Conservation (phyloP, 2,888 invertebrate species). For the Bombyx huttoni region DNA sequence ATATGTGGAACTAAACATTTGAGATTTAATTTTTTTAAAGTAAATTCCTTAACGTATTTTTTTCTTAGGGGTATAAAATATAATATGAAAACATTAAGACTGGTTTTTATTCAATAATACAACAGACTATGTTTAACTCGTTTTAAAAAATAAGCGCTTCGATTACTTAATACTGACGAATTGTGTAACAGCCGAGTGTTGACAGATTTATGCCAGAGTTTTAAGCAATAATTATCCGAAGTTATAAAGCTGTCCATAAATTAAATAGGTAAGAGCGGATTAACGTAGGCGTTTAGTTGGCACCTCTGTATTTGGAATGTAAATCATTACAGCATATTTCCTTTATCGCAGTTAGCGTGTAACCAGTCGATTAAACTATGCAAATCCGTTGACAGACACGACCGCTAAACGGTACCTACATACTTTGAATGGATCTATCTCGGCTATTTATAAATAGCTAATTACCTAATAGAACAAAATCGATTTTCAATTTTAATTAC, state of each 20-base stretch:
- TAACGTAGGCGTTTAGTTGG: constrained; percentile 23
- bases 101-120: background rate
- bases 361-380: constrained; percentile 47
- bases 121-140: background rate
- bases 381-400: constrained; percentile 39
- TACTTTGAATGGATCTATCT: constrained; percentile 9
- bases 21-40: too few species aligned
- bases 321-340: constrained; percentile 45
- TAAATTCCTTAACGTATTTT: too few species aligned
- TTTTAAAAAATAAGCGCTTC: background rate
- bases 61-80: background rate
- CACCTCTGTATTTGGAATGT: constrained; percentile 16
- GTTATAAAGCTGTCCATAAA: constrained; percentile 13
- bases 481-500: background rate
- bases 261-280: constrained; percentile 33
- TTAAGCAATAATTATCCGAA: background rate
- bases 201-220: background rate
- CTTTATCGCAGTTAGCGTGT: constrained; percentile 35
- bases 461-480: background rate
- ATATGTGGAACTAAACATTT: too few species aligned
- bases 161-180: background rate
- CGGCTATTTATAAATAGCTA: background rate
- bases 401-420: constrained; percentile 29
- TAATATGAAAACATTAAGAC: background rate
- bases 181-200: constrained; percentile 5